A percentile compares a stretch with the other conserved stretches of the same genome.
phyloP scores from a whole-genome alignment of 2,888 invertebrate genomes.

The Polylopha cassiicola region DNA sequence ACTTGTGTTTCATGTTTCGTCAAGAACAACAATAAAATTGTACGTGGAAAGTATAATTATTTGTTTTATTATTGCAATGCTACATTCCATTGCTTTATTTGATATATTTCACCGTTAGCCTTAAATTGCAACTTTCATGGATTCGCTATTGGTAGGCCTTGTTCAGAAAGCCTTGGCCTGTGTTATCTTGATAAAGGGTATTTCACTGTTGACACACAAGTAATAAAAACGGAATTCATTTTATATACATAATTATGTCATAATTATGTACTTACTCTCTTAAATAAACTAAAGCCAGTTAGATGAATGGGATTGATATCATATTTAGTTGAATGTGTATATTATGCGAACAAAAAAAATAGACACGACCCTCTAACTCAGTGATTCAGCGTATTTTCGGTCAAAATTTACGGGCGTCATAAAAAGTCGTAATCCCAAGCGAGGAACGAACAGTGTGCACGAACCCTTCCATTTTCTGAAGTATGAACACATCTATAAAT shows the following conservation, averaged over 20 bases:
- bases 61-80: slow-evolving; percentile 15
- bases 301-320: too few relatives aligned
- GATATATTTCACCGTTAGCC: slow-evolving; percentile 6
- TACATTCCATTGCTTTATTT: slow-evolving; percentile 2
- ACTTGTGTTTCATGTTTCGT: slow-evolving; percentile 16
- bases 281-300: too few relatives aligned
- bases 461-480: slow-evolving; percentile 2
- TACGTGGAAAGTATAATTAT: slow-evolving; percentile 7
- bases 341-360: too few relatives aligned
- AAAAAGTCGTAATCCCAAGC: not conserved
- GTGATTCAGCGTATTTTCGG: too few relatives aligned
- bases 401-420: not conserved
- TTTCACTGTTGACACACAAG: too few relatives aligned
- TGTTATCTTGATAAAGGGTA: slow-evolving; percentile 8
- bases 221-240: too few relatives aligned
- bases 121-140: slow-evolving; percentile 8
- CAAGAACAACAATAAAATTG: slow-evolving; percentile 19
- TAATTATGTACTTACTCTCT: too few relatives aligned
- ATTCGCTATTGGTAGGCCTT: slow-evolving; percentile 4
- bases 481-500: slow-evolving; percentile 5
- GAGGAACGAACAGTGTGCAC: slow-evolving; percentile 8
- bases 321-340: too few relatives aligned
- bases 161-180: slow-evolving; percentile 14
- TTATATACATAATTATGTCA: too few relatives aligned
- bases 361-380: too few relatives aligned